A percentile compares a stretch with the other conserved stretches of the same genome.
Evolutionary conservation across 2,888 invertebrate genomes (phyloP).

Genomic region (Erynnis tages): DNA sequence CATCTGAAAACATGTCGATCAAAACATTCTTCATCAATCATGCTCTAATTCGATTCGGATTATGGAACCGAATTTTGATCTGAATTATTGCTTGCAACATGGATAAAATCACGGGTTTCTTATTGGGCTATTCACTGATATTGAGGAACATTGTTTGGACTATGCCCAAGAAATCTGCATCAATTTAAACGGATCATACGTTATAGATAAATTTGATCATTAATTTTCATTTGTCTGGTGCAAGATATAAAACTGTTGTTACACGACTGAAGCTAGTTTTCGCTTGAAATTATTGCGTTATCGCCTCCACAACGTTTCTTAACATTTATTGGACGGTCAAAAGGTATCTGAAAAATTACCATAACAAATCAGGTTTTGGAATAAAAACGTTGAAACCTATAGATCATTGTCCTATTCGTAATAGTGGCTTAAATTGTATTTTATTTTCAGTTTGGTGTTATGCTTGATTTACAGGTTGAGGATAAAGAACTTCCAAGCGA

Average conservation of each 20-base stretch:
- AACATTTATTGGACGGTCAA: neutral
- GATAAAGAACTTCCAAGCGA: slow-evolving; percentile 68
- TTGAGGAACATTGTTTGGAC: slow-evolving; percentile 19
- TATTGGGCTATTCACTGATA: slow-evolving; percentile 20
- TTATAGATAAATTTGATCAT: slow-evolving; percentile 10
- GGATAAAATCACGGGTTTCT: slow-evolving; percentile 11
- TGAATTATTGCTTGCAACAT: slow-evolving; percentile 11
- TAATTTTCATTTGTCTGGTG: slow-evolving; percentile 19
- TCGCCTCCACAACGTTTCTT: neutral
- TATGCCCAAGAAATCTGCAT: slow-evolving; percentile 23
- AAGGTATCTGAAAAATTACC: neutral
- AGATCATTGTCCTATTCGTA: neutral
- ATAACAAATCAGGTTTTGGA: neutral
- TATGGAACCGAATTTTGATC: slow-evolving; percentile 18
- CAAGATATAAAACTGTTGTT: slow-evolving; percentile 8
- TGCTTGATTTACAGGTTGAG: slow-evolving; percentile 64
- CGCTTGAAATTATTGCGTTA: slow-evolving; percentile 5
- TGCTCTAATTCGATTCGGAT: slow-evolving; percentile 23
- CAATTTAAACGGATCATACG: slow-evolving; percentile 3
- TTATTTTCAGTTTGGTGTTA: neutral
- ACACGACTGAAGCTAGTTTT: slow-evolving; percentile 3
- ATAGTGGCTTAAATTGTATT: neutral
- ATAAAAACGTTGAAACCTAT: neutral
- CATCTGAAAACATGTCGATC: slow-evolving; percentile 53
- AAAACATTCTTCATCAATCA: slow-evolving; percentile 46